Evolutionary conservation across 1,140 invertebrate species (phyloP).

Genomic region (Pantala flavescens): DNA sequence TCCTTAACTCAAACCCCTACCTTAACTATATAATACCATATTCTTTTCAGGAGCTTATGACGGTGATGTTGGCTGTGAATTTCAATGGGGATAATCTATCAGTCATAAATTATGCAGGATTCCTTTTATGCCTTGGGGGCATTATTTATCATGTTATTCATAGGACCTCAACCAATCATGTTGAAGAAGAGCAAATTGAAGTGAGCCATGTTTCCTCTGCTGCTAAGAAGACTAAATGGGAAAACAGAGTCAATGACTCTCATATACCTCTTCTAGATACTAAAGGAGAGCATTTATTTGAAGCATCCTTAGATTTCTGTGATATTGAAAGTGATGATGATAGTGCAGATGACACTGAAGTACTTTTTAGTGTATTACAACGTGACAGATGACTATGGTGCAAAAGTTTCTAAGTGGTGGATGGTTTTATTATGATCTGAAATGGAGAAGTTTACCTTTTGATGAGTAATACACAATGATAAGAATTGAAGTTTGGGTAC

Average conservation of each 20-base stretch:
- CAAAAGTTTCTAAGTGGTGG: too few relatives aligned
- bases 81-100: conserved; percentile 78
- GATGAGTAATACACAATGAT: too few relatives aligned
- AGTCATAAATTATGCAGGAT: conserved; percentile 70
- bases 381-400: not conserved
- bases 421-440: too few relatives aligned
- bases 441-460: too few relatives aligned
- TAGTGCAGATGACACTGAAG: not conserved
- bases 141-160: conserved; percentile 78
- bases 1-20: too few relatives aligned
- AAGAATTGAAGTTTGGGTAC: too few relatives aligned
- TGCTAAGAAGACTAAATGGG: not conserved
- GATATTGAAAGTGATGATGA: not conserved
- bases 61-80: conserved; percentile 71
- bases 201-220: not conserved
- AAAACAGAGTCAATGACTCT: not conserved
- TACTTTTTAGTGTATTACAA: not conserved
- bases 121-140: conserved; percentile 78
- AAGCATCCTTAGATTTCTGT: not conserved
- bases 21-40: too few relatives aligned
- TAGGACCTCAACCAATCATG: conserved; percentile 38
- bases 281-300: not conserved
- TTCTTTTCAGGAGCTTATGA: conserved; percentile 73
- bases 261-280: not conserved
- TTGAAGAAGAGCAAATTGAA: not conserved